phyloP scores from a whole-genome alignment of 2,888 invertebrate species.

The Hipparchia sbordonii region DNA sequence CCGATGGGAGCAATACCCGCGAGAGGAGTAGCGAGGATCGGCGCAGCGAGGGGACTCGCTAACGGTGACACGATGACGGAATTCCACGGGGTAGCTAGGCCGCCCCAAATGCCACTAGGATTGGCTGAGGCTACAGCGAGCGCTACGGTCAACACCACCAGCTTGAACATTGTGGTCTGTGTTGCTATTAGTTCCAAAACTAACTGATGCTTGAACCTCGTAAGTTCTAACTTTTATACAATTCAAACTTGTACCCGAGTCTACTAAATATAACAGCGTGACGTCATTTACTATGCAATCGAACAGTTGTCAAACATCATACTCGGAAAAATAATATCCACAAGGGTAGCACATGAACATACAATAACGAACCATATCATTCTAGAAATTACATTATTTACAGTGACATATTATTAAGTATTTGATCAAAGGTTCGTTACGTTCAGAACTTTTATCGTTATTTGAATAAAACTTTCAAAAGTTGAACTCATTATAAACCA shows the following conservation, averaged over 20 bases:
- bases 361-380: not conserved
- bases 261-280: not conserved
- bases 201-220: conserved; percentile 63
- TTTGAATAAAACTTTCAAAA: too few relatives aligned
- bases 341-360: not conserved
- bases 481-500: too few relatives aligned
- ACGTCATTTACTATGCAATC: conserved; percentile 19
- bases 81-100: not conserved
- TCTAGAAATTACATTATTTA: too few relatives aligned
- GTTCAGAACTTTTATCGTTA: too few relatives aligned
- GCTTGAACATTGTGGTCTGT: conserved; percentile 82
- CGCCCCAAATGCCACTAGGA: conserved; percentile 55
- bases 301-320: conserved; percentile 11
- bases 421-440: too few relatives aligned
- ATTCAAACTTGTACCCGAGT: conserved; percentile 3
- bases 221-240: conserved; percentile 35
- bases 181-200: conserved; percentile 60
- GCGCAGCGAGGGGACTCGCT: conserved; percentile 19
- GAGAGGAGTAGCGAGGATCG: conserved; percentile 1
- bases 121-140: conserved; percentile 82
- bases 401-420: too few relatives aligned
- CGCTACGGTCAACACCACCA: conserved; percentile 85
- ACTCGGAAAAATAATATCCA: conserved; percentile 17
- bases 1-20: conserved; percentile 39
- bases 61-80: conserved; percentile 6